A percentile compares a stretch with the other conserved stretches of the same genome.
phyloP scores from a whole-genome alignment of 64 coral and sea anemone genomes.

The Platygyra sinensis region DNA sequence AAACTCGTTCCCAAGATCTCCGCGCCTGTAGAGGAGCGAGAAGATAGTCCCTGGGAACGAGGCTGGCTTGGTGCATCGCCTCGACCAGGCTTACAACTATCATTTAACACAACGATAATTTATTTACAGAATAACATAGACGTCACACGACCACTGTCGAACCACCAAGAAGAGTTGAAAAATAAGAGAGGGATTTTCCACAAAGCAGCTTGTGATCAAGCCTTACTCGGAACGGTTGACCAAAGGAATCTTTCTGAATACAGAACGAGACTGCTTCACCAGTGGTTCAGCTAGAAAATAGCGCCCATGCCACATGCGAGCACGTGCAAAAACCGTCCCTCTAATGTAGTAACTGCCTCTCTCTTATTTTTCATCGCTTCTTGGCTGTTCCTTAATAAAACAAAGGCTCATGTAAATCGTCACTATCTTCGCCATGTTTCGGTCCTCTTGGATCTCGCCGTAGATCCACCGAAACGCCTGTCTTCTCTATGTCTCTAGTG shows the following conservation, averaged over 20 bases:
- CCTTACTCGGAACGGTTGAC: too few relatives aligned
- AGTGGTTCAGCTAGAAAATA: too few relatives aligned
- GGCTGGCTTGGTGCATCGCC: not conserved
- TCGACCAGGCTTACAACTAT: not conserved
- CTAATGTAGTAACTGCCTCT: not conserved
- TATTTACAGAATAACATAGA: not conserved
- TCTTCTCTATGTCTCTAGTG: not conserved
- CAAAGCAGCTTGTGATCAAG: too few relatives aligned
- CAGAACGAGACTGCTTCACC: not conserved
- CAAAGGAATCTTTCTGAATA: too few relatives aligned
- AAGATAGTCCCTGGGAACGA: too few relatives aligned
- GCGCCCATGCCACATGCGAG: too few relatives aligned
- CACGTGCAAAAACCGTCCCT: too few relatives aligned
- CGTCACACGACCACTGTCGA: not conserved
- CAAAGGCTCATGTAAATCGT: not conserved
- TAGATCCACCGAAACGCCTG: not conserved
- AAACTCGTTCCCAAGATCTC: too few relatives aligned
- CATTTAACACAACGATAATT: not conserved
- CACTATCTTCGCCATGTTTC: not conserved
- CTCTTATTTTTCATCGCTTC: constrained; percentile 1
- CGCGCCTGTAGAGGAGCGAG: too few relatives aligned
- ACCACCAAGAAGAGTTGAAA: not conserved
- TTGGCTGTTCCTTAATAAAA: not conserved
- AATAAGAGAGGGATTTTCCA: not conserved
- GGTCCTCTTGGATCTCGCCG: not conserved